Evolutionary conservation across 2,113 vertebrate species (phyloP), one percentile per base, ranked within the genome.

Genomic region (Camelus bactrianus): DNA sequence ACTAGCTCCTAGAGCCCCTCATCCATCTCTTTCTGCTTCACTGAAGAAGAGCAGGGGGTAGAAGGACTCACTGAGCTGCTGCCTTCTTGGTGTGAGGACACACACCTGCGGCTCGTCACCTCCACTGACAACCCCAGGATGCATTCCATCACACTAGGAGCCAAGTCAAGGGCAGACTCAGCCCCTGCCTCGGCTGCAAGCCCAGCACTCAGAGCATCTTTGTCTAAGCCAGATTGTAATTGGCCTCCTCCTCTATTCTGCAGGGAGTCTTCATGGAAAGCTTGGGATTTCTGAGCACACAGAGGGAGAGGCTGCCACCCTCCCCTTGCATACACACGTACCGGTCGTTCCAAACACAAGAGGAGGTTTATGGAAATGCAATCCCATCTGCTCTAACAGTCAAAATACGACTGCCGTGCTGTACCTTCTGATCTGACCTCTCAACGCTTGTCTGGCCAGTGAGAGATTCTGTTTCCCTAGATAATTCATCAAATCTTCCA

Each of bases 361-460:
- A 89, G 3, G 9, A 77, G 32, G 48, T 42, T 70, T 70, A 58
- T n/a, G 64, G 92, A 81, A 95, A 86, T 0, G 76, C 8, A 0
- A 89, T 92, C 28, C 80, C 73, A 93, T 94, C 89, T 97, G 96
- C 93, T 93, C 64, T 9, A 91, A 62, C 30, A 42, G 95, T 7
- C 84, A 1, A 88, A 97, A 97, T 54, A 89, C 26, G 50, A 96
- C 80, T 62, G 15, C 97, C 93, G 96, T 62, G 89, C 91, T 96
- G 70, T n/a, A 56, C 82, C 93, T 95, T 93, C 93, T 96, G 92
- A 89, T 80, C 91, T 93, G 96, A 96, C 96, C 93, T 91, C 82
- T 97, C 96, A 96, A 94, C 95, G 88, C 94, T 88, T 79, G 32
- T 95, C 81, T 83, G 48, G 93, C 91, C 76, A 54, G 32, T 69